Base-by-base conservation (phyloP, 1,140 invertebrate species). In the Acromyrmex charruanus region DNA sequence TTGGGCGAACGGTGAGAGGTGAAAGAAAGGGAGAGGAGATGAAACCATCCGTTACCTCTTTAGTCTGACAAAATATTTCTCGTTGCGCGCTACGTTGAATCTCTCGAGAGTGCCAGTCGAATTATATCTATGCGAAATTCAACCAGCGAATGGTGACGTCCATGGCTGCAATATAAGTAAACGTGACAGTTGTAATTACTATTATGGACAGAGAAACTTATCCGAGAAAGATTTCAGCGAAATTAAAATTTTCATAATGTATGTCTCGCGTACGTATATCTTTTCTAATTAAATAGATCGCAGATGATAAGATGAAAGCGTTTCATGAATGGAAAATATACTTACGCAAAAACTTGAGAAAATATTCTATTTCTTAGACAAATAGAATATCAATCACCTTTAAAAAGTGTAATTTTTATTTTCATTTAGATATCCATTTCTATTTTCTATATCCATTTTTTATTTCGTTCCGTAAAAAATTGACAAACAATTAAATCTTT, bases 51-150 rank as follows among this genome's bases (percentile, higher is more conserved):
- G 85, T 87, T 92, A 90, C 91, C 90, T 92, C 88, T 90, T 91
- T 87, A 89, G 86, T 80, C 92, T 85, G 91, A 89, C 91, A 90
- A 92, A 93, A 93, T 93, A 93, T 93, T 93, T 93, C 92, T 92
- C 91, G 77, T 53, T 63, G 90, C 86, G 87, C 89, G 88, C 85
- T 87, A 89, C 71, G 69, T 53, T 53, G 85, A 89, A 87, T 85
- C 84, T 87, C 90, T 79, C 89, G 44, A 69, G 90, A 86, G 82
- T 75, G 89, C 81, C 89, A 71, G 31, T 65, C 87, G 39, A 77
- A 84, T 86, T 85, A 68, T 85, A 77, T 49, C 65, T 88, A 72
- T 55, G 65, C 58, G 68, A 88, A 86, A 79, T 86, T 71, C 82
- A 86, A 90, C 88, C 85, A 58, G 69, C 63, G 82, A 90, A 90